Base-by-base conservation (phyloP, 2,888 invertebrate genomes). In the Siphlonurus alternatus region DNA sequence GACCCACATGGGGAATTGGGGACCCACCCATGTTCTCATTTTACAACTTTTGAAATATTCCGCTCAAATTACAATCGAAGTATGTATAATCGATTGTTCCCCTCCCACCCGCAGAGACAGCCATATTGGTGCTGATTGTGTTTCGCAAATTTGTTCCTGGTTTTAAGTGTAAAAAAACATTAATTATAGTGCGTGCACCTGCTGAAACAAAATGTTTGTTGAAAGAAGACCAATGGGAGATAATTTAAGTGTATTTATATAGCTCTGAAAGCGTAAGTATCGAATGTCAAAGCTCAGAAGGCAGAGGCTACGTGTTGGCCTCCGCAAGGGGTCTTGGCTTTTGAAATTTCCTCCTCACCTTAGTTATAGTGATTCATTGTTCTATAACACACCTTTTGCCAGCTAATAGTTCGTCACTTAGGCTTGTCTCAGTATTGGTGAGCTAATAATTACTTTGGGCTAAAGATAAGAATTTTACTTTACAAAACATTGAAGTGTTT, bases 41-140 rank as follows among this genome's bases (percentile, higher is more conserved):
- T n/a, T n/a, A n/a, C n/a, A n/a, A n/a, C n/a, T n/a, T n/a, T n/a
- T n/a, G n/a, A n/a, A n/a, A n/a, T n/a, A n/a, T n/a, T n/a, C n/a
- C n/a, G n/a, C n/a, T n/a, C n/a, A n/a, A n/a, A n/a, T n/a, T n/a
- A 38, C 5, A 38, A 38, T 38, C 38, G 38, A 38, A 10, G 5
- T 38, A 15, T 38, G 5, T 38, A 38, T 15, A 38, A 38, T 38
- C 38, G 38, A 38, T 38, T 38, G 5, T 15, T 64, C 64, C 61
- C 64, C 59, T 64, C 64, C 64, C 64, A 54, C 64, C 64, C 59
- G 61, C 64, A 56, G 59, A 64, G 64, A 61, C 64, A 59, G 64
- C 64, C 64, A 64, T 64, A 64, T 64, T 64, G 64, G 60, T 64
- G 56, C 56, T 56, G 56, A n/a, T 5, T 56, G 22, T 38, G 15